These are phyloP conservation scores for Leptodactylus fallax DNA, from an alignment of 2,797 vertebrate genomes.

Conservation along the genomic window DNA sequence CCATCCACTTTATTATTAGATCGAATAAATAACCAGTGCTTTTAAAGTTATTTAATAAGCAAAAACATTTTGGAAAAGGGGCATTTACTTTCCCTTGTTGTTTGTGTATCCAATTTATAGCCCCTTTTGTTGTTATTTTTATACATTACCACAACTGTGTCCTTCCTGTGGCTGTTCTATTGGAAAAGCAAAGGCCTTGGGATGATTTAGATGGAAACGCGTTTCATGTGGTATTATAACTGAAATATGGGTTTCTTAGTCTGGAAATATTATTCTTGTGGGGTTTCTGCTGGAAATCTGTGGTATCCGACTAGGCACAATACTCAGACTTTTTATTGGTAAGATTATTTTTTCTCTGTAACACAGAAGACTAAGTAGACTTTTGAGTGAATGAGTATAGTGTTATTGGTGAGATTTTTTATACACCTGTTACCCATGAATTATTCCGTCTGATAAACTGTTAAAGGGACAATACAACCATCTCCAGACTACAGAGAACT, in stretches of 20 bases:
- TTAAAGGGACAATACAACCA: not conserved
- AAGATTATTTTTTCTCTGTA: conserved; percentile 4
- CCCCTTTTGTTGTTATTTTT: conserved; percentile 42
- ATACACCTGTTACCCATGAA: not conserved
- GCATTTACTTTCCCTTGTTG: not conserved
- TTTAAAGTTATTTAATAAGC: not conserved
- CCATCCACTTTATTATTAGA: conserved; percentile 11
- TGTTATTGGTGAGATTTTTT: not conserved
- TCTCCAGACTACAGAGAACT: too few species aligned
- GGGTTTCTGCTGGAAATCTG: conserved; percentile 57
- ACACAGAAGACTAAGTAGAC: not conserved
- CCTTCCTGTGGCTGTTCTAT: conserved; percentile 29
- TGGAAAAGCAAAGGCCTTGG: conserved; percentile 38
- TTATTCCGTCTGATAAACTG: not conserved
- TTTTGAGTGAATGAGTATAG: not conserved
- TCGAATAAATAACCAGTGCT: not conserved
- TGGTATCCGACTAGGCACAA: conserved; percentile 53
- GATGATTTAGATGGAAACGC: conserved; percentile 53
- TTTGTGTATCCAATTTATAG: not conserved
- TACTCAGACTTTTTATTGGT: conserved; percentile 52
- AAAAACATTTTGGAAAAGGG: not conserved
- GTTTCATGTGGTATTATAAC: conserved; percentile 56
- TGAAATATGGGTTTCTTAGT: conserved; percentile 55
- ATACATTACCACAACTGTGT: conserved; percentile 19
- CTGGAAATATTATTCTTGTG: conserved; percentile 61